Base-by-base conservation (phyloP, 2,888 invertebrate genomes). In the Lithophane leautieri region DNA sequence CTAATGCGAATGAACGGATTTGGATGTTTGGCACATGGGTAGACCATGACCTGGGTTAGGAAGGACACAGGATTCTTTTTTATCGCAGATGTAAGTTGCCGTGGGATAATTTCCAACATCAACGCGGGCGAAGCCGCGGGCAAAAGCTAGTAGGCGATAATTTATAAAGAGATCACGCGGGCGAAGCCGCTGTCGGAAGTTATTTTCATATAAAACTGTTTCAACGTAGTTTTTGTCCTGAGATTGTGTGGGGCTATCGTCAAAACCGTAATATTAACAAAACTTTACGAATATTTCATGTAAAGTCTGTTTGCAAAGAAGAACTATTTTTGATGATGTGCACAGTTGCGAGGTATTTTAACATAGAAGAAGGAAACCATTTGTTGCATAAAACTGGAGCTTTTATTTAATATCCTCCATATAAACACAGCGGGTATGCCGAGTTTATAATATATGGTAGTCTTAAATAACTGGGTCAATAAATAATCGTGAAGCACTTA, bases 401-500 rank as follows among this genome's bases (percentile, higher is more conserved):
- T 40, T 69, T 25, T 70, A 52, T n/a, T 14, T 16, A 22, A 74
- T 40, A 25, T 14, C 28, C 0, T 25, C 28, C 12, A 44, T 12
- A 76, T 2, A 60, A 52, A 77, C 25, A 52, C 25, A n/a, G 22
- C 28, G 50, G 50, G 19, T 50, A 19, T 19, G 19, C 50, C 8
- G 19, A 19, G 50, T 50, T 47, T 50, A 50, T 34, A 2, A 50
- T 50, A 50, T 50, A 50, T 50, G 19, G 12, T 44, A 47, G 12
- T 70, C 28, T 47, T 40, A 2, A n/a, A 28, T 22, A 25, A 54
- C 62, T 73, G 25, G 63, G 60, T 40, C 40, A 63, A 61, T 63
- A 65, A 71, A 70, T 61, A 79, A 68, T 63, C 58, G 34, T 63
- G 68, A 40, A 16, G 69, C 75, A 80, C 66, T 86, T 73, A 75